Conservation (phyloP, 2,888 invertebrate genomes). For the Lepidonotus clava region DNA sequence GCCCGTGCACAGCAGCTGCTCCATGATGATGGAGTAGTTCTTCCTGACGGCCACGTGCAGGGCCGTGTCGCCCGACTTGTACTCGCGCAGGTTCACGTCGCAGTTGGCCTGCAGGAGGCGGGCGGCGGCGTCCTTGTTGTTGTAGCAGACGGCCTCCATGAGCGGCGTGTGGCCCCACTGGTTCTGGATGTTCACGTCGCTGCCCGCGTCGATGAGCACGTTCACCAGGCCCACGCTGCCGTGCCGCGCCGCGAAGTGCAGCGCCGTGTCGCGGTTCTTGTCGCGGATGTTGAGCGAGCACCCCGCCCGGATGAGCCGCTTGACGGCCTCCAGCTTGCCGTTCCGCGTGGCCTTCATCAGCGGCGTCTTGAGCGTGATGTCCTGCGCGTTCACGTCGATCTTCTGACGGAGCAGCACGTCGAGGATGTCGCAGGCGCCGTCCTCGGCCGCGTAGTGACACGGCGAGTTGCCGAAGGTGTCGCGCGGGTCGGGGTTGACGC, state of each 20-base stretch:
- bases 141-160: constrained; percentile 80
- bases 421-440: constrained; percentile 78
- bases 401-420: constrained; percentile 77
- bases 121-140: constrained; percentile 78
- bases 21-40: constrained; percentile 78
- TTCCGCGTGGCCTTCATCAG: constrained; percentile 80
- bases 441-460: constrained; percentile 80
- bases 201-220: constrained; percentile 76
- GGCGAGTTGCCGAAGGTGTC: constrained; percentile 80
- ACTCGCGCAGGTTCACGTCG: constrained; percentile 79
- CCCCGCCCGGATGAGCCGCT: constrained; percentile 74
- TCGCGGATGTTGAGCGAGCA: constrained; percentile 78
- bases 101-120: constrained; percentile 73
- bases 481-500: constrained; percentile 78
- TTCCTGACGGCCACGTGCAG: constrained; percentile 79
- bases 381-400: constrained; percentile 78
- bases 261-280: constrained; percentile 79
- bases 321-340: constrained; percentile 78
- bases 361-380: constrained; percentile 80
- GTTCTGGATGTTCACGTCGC: constrained; percentile 79
- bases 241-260: constrained; percentile 79
- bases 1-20: constrained; percentile 74
- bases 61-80: constrained; percentile 79
- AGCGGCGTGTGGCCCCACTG: constrained; percentile 80
- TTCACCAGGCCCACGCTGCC: constrained; percentile 78